A percentile compares a stretch with the other conserved stretches of the same genome.
Conservation (phyloP, 2,888 invertebrate species). For the Penaeus monodon region DNA sequence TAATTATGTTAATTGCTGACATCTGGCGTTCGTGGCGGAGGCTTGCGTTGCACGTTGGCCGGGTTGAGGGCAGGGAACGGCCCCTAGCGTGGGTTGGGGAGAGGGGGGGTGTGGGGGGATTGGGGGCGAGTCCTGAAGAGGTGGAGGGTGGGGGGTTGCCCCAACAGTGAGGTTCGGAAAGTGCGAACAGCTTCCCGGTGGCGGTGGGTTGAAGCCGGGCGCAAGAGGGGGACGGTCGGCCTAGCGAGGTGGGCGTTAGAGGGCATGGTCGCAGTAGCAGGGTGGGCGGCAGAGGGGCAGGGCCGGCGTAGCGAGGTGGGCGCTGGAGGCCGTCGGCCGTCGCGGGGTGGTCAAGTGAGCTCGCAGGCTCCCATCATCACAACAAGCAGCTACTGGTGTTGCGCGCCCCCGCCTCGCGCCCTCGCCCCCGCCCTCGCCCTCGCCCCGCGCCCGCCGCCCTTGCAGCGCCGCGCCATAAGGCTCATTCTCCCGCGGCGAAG, state of each 20-base stretch:
- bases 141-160: no score
- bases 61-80: background rate
- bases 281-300: background rate
- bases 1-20: slow-evolving; percentile 30
- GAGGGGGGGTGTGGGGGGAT: no score
- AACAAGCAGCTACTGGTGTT: slow-evolving; percentile 17
- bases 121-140: no score
- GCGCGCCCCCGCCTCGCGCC: slow-evolving; percentile 7
- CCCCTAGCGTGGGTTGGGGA: no score
- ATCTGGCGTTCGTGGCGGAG: slow-evolving; percentile 19
- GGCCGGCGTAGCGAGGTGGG: background rate
- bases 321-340: no score
- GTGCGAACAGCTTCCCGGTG: no score
- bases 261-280: background rate
- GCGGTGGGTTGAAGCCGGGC: no score
- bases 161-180: no score
- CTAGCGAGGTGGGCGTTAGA: background rate
- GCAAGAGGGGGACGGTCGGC: no score
- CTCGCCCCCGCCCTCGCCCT: background rate
- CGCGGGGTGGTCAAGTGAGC: no score
- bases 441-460: background rate
- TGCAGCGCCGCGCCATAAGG: background rate
- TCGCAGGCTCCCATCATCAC: background rate
- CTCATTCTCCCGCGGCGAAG: background rate
- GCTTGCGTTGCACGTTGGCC: background rate